A percentile compares a stretch with the other conserved stretches of the same genome.
phyloP scores from a whole-genome alignment of 2,888 invertebrate genomes.

The Alsophila aescularia region DNA sequence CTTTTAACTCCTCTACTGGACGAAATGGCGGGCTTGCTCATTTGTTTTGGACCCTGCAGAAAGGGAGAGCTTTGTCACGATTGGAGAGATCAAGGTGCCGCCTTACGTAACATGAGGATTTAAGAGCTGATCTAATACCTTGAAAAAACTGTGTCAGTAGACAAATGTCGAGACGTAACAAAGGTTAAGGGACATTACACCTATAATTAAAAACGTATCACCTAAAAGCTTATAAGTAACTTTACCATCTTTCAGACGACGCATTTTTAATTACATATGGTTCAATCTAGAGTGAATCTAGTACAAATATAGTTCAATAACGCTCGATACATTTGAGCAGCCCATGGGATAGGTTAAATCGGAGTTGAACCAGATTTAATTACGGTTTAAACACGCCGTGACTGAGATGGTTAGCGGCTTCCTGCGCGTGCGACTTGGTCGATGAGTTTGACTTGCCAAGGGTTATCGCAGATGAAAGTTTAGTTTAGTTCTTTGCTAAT shows the following conservation, averaged over 20 bases:
- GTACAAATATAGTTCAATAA: constrained; percentile 23
- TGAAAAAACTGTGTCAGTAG: background rate
- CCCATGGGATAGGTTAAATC: constrained; percentile 55
- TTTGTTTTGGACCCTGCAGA: constrained; percentile 65
- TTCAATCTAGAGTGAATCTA: constrained; percentile 4
- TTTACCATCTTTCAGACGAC: constrained; percentile 3
- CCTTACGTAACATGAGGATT: too few species aligned
- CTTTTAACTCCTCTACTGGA: constrained; percentile 53
- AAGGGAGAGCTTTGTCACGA: constrained; percentile 70
- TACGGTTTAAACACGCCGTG: constrained; percentile 68
- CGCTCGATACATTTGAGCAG: constrained; percentile 19
- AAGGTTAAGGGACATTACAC: background rate
- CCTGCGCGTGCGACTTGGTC: constrained; percentile 67
- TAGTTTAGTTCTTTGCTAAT: too few species aligned
- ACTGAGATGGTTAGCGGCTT: constrained; percentile 70
- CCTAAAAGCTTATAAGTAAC: background rate
- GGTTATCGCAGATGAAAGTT: background rate
- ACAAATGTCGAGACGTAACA: background rate
- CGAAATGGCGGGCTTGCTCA: constrained; percentile 62
- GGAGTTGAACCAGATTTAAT: constrained; percentile 70
- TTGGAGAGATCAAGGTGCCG: constrained; percentile 25
- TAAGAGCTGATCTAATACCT: too few species aligned
- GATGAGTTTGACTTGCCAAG: constrained; percentile 43
- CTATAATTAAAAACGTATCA: constrained; percentile 6
- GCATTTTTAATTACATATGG: constrained; percentile 15